Base-by-base conservation (phyloP, 1,140 invertebrate species). In the Tyrophagus putrescentiae region DNA sequence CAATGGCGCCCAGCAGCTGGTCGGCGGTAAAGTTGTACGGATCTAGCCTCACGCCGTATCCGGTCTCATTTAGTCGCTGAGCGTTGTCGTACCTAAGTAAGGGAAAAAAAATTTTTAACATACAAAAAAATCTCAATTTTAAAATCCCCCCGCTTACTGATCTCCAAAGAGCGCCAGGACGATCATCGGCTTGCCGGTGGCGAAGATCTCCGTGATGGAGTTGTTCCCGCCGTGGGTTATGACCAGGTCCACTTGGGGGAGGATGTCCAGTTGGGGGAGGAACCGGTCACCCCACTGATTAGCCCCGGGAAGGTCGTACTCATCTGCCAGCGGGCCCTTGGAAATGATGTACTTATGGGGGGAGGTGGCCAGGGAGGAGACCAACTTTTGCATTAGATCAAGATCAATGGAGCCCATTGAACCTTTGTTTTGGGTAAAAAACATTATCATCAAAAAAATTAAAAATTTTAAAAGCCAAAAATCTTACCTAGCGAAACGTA, bases 331-430 rank as follows among this genome's bases (percentile, higher is more conserved):
- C 6, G 59, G 59, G 1, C 59, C 59, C 39, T 60, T 60, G 23
- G 9, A 53, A 9, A 60, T 50, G 3, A 60, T 60, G 25, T 52
- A 60, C 9, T 50, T 11, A 60, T 60, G 52, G 25, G 28, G 57
- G 13, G n/a, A 25, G 32, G 50, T 45, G 1, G 56, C 11, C 0
- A 60, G 29, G 16, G 33, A 33, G 5, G 18, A 23, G 9, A 54
- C 29, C 23, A 60, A 45, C 18, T 50, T 13, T 60, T 60, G 50
- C 59, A 60, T 60, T 4, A 60, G 23, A 31, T 9, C 21, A 11
- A 62, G 7, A 65, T 67, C 21, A 65, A 33, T 13, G 69, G 42
- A 67, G 66, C 68, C 32, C 41, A 58, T 4, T 9, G 44, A 32
- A 13, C 56, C 61, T n/a, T n/a, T n/a, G n/a, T n/a, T n/a, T n/a